Percentiles rank a stretch among this genome's conserved stretches.
Conservation (phyloP, 1,140 invertebrate genomes). For the Yoshiicerus persimilis region DNA sequence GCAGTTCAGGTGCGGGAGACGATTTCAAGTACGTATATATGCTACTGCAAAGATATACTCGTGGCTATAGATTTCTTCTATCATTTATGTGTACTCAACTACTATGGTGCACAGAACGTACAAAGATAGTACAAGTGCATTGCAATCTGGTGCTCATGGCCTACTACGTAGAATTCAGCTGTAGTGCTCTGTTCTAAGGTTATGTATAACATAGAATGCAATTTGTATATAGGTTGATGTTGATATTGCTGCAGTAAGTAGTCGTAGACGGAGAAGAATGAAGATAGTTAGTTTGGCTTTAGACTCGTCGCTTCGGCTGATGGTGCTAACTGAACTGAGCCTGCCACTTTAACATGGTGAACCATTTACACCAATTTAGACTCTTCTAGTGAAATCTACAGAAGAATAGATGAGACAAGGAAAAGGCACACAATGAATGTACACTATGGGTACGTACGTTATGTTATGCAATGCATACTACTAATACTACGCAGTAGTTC, state of each 20-base stretch:
- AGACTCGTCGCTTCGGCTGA: not conserved
- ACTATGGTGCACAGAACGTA: not conserved
- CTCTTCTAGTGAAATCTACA: not conserved
- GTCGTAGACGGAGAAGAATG: slow-evolving; percentile 3
- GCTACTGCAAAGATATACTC: not conserved
- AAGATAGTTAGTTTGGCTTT: slow-evolving; percentile 3
- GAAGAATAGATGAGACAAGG: not conserved
- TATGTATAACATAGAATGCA: not conserved
- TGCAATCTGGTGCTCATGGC: not conserved
- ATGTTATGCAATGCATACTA: not conserved
- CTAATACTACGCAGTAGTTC: not conserved
- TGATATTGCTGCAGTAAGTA: not conserved
- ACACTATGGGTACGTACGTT: not conserved
- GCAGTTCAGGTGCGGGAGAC: not conserved
- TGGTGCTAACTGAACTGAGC: not conserved
- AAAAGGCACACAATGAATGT: not conserved
- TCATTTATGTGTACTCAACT: not conserved
- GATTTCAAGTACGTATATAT: not conserved
- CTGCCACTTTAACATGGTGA: not conserved
- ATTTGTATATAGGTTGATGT: slow-evolving; percentile 15
- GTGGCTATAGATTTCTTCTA: not conserved
- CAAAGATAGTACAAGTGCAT: not conserved
- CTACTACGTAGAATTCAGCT: not conserved
- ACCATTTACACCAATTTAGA: not conserved
- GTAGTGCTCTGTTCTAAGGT: too few relatives aligned